A percentile compares a stretch with the other conserved stretches of the same genome.
Conservation (phyloP, 2,797 vertebrate genomes). For the Enteromius trimaculatus region DNA sequence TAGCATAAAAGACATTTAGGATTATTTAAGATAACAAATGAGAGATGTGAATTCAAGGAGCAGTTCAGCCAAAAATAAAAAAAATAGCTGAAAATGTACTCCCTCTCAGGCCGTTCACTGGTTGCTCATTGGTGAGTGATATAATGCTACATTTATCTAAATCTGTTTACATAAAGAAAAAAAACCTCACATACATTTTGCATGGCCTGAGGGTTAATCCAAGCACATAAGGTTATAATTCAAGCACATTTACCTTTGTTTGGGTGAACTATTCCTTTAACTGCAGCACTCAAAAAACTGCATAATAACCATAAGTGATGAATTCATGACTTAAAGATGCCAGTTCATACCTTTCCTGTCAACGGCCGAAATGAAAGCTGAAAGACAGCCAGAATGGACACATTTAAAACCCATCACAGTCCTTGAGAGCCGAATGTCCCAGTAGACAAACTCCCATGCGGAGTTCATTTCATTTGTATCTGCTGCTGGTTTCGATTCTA, state of each 20-base stretch:
- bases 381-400: background rate
- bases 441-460: background rate
- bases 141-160: background rate
- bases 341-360: background rate
- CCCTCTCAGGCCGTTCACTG: background rate
- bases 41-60: background rate
- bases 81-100: background rate
- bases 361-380: background rate
- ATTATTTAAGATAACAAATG: background rate
- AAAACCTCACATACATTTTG: background rate
- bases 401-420: constrained; percentile 10
- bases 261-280: background rate
- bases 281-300: background rate
- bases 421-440: background rate
- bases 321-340: background rate
- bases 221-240: background rate
- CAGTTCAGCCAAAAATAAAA: background rate
- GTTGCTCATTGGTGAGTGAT: background rate
- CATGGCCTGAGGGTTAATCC: background rate
- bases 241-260: background rate
- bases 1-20: background rate
- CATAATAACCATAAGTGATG: background rate
- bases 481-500: constrained; percentile 1
- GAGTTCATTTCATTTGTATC: background rate
- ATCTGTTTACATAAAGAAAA: background rate